Percentiles rank a stretch among this genome's conserved stretches.
phyloP scores from a whole-genome alignment of 2,113 vertebrate genomes.

The Willisornis vidua region DNA sequence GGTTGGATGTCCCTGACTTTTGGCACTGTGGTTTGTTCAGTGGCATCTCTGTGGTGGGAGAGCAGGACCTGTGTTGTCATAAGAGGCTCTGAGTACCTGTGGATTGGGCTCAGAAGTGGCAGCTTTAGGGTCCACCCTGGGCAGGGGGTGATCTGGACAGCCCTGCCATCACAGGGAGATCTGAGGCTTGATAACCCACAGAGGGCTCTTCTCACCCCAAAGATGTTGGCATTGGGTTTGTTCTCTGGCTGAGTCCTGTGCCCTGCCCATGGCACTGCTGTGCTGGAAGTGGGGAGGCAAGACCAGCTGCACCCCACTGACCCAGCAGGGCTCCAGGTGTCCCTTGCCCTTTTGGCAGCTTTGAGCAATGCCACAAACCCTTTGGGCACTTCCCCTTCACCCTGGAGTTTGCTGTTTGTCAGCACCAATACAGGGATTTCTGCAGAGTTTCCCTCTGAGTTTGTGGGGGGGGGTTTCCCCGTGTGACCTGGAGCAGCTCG shows the following conservation, averaged over 20 bases:
- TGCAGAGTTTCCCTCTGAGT: neutral
- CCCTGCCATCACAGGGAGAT: neutral
- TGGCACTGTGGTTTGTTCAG: neutral
- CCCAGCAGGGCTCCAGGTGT: neutral
- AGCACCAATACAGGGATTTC: neutral
- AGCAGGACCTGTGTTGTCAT: neutral
- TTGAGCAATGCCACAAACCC: neutral
- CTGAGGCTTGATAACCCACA: neutral
- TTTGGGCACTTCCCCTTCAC: neutral
- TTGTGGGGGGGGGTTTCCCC: neutral
- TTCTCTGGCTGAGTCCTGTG: neutral
- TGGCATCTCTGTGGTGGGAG: neutral
- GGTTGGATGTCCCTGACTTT: neutral
- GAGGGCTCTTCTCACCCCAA: neutral
- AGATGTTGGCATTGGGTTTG: neutral
- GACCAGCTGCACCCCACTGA: fast-evolving
- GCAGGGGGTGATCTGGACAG: neutral
- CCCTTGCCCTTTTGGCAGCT: neutral
- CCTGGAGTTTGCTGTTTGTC: neutral
- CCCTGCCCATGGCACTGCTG: fast-evolving
- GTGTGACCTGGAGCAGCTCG: neutral
- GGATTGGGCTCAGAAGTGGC: neutral
- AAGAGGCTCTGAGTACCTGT: neutral
- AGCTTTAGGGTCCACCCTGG: neutral
- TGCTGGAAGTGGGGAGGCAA: fast-evolving